Percentiles rank a stretch among this genome's conserved stretches.
Evolutionary conservation across 2,797 vertebrate genomes (phyloP).

Genomic region (Streptopelia turtur): DNA sequence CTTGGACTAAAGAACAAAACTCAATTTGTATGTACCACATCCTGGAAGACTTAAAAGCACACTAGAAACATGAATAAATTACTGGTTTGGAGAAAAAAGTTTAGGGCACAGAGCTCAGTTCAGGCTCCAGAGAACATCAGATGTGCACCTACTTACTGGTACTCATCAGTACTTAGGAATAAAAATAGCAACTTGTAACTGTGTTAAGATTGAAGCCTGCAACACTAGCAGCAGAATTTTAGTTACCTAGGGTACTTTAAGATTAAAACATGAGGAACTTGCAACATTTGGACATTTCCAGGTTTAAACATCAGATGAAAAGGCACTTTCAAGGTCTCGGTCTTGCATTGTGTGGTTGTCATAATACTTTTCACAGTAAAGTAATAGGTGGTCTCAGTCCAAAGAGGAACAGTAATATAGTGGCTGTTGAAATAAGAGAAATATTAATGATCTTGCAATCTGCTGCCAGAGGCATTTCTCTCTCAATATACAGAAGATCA

Average conservation of each 20-base stretch:
- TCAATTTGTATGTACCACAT: background rate
- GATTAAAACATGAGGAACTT: background rate
- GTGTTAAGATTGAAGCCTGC: background rate
- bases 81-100: background rate
- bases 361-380: background rate
- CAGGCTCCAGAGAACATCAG: background rate
- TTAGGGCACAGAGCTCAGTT: background rate
- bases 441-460: background rate
- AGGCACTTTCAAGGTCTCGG: background rate
- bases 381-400: background rate
- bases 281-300: background rate
- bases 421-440: background rate
- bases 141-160: accelerated
- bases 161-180: background rate
- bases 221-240: background rate
- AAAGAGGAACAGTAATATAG: background rate
- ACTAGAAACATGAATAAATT: background rate
- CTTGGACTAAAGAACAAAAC: background rate
- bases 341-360: background rate
- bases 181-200: background rate
- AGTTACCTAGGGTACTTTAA: background rate
- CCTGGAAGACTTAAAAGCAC: background rate
- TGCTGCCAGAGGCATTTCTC: background rate
- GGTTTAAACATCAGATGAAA: background rate
- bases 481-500: background rate